Evolutionary conservation across 2,797 vertebrate genomes (phyloP), one percentile per base, ranked within the genome.

Genomic region (Podarcis siculus): DNA sequence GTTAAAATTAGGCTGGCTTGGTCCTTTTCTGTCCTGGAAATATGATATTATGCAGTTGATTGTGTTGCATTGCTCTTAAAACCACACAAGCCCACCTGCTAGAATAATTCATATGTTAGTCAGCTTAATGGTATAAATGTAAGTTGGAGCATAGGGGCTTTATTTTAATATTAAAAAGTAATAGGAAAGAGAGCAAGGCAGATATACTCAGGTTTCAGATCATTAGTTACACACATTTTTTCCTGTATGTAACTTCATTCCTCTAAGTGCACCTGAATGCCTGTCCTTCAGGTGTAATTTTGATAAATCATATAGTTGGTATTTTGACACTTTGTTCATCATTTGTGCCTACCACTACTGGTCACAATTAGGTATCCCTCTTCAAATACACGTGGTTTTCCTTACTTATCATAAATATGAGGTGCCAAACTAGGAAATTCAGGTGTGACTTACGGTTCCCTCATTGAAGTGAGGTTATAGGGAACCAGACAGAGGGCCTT

Each of bases 51-150:
- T 95, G 91, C 95, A 95, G 96, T 95, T 96, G 96, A 96, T 97
- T 97, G 93, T 96, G 95, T 97, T 97, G 97, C 96, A 95, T 91
- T 96, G 94, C 92, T 96, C 92, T 96, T 95, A 95, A 97, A 97
- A 95, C 95, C 95, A 92, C 94, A 94, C 76, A 88, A 92, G 92
- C 91, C 96, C 97, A 97, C 96, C 96, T 97, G 97, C 96, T 97
- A 91, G 93, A 96, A 95, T 96, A 96, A 97, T 96, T 96, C 95
- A 95, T 96, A 69, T 49, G 95, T 71, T 91, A 94, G 84, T 91
- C 92, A 94, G 89, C 93, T 95, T 94, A 93, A 87, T 95, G 83
- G 92, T 94, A 93, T 94, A 95, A 94, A 92, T 85, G 92, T 58
- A 82, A 67, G 86, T 90, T 94, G 86, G 89, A 91, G 90, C 58